Percentiles rank a stretch among this genome's conserved stretches.
phyloP scores from a whole-genome alignment of 2,797 vertebrate genomes.

The Taenioides sp. region DNA sequence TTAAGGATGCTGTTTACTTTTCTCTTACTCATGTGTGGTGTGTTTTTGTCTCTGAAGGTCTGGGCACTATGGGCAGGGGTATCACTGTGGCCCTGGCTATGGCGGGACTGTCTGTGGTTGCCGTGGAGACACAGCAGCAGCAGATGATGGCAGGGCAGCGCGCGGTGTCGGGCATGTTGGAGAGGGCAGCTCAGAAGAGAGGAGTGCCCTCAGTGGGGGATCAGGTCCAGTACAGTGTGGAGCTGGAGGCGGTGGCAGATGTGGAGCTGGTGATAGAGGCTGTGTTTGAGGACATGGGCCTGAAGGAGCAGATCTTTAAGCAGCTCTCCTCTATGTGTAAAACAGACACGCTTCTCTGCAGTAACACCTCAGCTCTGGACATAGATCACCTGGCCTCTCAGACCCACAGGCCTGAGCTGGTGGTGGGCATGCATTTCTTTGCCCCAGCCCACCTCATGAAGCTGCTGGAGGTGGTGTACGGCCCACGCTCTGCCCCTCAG shows the following conservation, averaged over 20 bases:
- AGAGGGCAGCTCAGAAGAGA: slow-evolving; percentile 78
- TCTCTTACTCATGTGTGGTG: background rate
- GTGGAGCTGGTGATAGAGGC: slow-evolving; percentile 91
- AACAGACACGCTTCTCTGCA: slow-evolving; percentile 81
- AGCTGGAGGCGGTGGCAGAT: slow-evolving; percentile 68
- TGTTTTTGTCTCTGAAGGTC: slow-evolving; percentile 74
- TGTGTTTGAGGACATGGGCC: slow-evolving; percentile 88
- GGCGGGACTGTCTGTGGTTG: slow-evolving; percentile 84
- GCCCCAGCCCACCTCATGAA: slow-evolving; percentile 91
- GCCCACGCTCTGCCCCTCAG: slow-evolving; percentile 77
- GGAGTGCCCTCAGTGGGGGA: slow-evolving; percentile 45
- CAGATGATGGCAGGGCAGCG: slow-evolving; percentile 78
- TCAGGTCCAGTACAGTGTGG: slow-evolving; percentile 74
- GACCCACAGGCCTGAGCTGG: slow-evolving; percentile 77
- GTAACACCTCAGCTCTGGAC: slow-evolving; percentile 87
- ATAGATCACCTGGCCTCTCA: slow-evolving; percentile 85
- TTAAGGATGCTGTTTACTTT: background rate
- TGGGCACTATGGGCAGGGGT: slow-evolving; percentile 93
- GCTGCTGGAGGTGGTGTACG: slow-evolving; percentile 87
- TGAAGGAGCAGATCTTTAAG: slow-evolving; percentile 86
- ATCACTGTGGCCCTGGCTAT: slow-evolving; percentile 83
- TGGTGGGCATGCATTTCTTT: slow-evolving; percentile 94
- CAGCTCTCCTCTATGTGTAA: slow-evolving; percentile 82
- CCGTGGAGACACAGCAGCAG: slow-evolving; percentile 83
- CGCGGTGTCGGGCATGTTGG: slow-evolving; percentile 76